Evolutionary conservation across 1,140 invertebrate species (phyloP).

Genomic region (Cardiocondyla obscurior): DNA sequence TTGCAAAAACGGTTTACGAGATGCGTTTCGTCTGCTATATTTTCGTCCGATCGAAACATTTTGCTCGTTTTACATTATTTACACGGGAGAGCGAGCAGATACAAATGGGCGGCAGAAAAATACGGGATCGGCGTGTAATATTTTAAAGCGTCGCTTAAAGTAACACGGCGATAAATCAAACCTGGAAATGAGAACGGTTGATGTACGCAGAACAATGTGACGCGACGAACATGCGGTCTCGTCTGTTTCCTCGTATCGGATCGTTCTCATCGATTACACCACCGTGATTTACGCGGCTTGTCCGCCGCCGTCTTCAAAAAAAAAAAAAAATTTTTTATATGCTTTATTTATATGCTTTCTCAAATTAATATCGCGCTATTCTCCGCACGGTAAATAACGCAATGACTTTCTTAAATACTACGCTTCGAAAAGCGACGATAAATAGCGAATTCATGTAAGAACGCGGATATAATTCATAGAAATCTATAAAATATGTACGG

Average conservation of each 20-base stretch:
- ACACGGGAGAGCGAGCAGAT: not conserved
- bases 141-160: constrained; percentile 48
- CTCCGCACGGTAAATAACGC: no score
- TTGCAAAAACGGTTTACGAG: constrained; percentile 55
- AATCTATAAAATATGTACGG: constrained; percentile 10
- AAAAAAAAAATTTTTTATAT: no score
- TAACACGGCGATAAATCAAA: constrained; percentile 57
- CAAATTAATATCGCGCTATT: constrained; percentile 48
- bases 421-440: not conserved
- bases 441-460: not conserved
- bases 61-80: constrained; percentile 47
- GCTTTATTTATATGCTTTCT: no score
- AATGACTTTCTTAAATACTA: no score
- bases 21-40: constrained; percentile 45
- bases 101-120: constrained; percentile 39
- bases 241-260: constrained; percentile 28
- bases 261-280: constrained; percentile 54
- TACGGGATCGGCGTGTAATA: constrained; percentile 42
- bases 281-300: constrained; percentile 43
- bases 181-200: constrained; percentile 42
- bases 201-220: constrained; percentile 32
- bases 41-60: constrained; percentile 39
- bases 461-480: not conserved
- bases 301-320: constrained; percentile 10
- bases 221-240: constrained; percentile 36